phyloP scores from a whole-genome alignment of 2,113 vertebrate species.

The Podilymbus podiceps region DNA sequence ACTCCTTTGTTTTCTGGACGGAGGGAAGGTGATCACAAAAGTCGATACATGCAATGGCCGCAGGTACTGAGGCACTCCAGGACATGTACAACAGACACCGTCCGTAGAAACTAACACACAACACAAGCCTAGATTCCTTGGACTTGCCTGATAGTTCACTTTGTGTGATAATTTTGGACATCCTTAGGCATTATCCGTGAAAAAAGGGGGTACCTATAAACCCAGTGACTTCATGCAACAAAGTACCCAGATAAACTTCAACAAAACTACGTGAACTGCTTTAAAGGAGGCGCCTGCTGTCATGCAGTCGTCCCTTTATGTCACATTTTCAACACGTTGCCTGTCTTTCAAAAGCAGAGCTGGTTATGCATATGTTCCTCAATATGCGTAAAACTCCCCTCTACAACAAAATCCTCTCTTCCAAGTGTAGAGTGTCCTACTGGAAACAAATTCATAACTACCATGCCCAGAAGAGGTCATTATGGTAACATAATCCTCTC shows the following conservation, averaged over 20 bases:
- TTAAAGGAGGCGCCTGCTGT: neutral
- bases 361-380: neutral
- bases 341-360: neutral
- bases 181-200: accelerated
- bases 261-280: accelerated
- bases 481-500: neutral
- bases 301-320: neutral
- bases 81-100: accelerated
- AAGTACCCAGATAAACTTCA: neutral
- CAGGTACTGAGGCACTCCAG: accelerated
- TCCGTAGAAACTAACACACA: accelerated
- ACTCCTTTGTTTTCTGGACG: neutral
- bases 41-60: accelerated
- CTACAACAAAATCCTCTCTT: neutral
- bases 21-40: neutral
- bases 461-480: neutral
- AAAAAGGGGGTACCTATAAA: neutral
- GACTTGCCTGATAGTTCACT: neutral
- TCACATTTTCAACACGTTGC: neutral
- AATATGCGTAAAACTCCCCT: neutral
- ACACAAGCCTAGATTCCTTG: neutral
- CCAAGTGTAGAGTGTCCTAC: neutral
- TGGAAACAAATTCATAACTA: neutral
- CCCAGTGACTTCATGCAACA: neutral
- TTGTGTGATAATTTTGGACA: accelerated